Percentiles rank a stretch among this genome's conserved stretches.
Conservation (phyloP, 2,113 vertebrate species). For the Rhadina sibilatrix region DNA sequence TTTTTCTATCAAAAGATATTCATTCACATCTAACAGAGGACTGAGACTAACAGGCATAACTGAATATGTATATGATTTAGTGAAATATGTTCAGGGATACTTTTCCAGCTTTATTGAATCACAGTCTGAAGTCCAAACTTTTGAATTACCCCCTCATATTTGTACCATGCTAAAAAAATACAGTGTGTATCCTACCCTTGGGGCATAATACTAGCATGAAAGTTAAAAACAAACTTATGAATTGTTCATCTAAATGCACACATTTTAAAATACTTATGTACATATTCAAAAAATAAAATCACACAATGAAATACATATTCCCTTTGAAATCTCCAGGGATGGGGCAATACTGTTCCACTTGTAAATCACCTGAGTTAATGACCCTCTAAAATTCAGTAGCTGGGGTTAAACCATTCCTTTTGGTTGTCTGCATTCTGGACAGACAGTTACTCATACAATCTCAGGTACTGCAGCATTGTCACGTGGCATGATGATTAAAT, state of each 20-base stretch:
- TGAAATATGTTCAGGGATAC: not conserved
- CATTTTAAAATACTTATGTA: not conserved
- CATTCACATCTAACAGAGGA: not conserved
- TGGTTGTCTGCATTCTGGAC: not conserved
- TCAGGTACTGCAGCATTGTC: not conserved
- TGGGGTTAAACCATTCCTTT: not conserved
- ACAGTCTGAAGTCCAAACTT: not conserved
- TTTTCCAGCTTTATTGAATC: not conserved
- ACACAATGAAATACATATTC: not conserved
- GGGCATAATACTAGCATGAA: not conserved
- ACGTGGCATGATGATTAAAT: not conserved
- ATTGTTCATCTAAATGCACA: not conserved
- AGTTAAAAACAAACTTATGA: not conserved
- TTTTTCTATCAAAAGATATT: not conserved
- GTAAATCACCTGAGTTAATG: not conserved
- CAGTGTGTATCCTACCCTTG: not conserved
- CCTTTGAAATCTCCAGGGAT: not conserved
- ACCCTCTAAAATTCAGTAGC: not conserved
- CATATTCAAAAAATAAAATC: not conserved
- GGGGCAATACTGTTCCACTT: not conserved
- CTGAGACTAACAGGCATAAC: not conserved
- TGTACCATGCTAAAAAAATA: not conserved
- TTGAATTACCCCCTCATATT: not conserved
- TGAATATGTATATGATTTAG: not conserved
- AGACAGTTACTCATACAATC: not conserved